A percentile compares a stretch with the other conserved stretches of the same genome.
Conservation (phyloP, 2,888 invertebrate genomes). For the Melipona bicolor region DNA sequence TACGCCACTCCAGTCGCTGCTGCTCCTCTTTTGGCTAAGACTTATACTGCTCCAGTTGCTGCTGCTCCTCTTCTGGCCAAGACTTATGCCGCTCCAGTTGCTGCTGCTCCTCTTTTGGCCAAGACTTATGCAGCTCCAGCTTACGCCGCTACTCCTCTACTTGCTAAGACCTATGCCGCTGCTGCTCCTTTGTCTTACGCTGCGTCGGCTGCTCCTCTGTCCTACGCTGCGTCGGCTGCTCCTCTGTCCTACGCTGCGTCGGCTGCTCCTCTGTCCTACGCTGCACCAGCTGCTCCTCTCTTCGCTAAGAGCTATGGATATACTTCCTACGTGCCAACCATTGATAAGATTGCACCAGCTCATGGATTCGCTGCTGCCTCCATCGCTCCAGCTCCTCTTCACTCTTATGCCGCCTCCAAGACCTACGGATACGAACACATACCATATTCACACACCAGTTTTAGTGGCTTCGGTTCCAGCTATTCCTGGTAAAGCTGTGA, state of each 20-base stretch:
- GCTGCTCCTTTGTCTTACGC: constrained; percentile 39
- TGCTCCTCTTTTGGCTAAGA: no score
- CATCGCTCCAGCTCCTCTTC: constrained; percentile 27
- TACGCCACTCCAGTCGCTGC: no score
- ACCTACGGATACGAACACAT: constrained; percentile 61
- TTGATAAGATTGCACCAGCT: constrained; percentile 31
- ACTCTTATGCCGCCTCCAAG: constrained; percentile 51
- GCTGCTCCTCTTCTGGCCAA: constrained; percentile 29
- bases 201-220: constrained; percentile 1
- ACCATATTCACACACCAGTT: constrained; percentile 17
- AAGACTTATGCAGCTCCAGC: constrained; percentile 18
- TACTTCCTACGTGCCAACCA: constrained; percentile 22
- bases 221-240: neutral
- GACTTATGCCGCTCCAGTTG: neutral
- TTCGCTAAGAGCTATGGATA: constrained; percentile 56
- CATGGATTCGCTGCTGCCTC: constrained; percentile 46
- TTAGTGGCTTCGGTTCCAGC: constrained; percentile 73
- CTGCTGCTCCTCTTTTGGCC: neutral
- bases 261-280: constrained; percentile 39
- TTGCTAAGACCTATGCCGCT: constrained; percentile 59
- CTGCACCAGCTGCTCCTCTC: constrained; percentile 59
- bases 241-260: constrained; percentile 28
- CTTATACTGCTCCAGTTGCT: no score
- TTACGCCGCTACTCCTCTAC: constrained; percentile 45
- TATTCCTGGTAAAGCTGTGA: constrained; percentile 74